Evolutionary conservation across 2,888 invertebrate species (phyloP), one percentile per base, ranked within the genome.

Genomic region (Oconnorella tubifera): DNA sequence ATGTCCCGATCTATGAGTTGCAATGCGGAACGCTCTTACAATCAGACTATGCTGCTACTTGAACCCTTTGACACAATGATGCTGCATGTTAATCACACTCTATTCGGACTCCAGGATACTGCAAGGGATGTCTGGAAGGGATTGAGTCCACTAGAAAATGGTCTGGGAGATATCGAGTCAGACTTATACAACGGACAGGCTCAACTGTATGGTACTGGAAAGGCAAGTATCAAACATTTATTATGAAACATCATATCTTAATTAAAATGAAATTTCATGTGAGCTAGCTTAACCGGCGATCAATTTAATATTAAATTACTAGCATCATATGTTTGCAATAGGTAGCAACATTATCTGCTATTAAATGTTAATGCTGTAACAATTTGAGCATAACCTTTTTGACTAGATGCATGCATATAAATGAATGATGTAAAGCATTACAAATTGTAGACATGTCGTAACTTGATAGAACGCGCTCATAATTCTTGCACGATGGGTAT

Each of bases 51-150:
- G 64, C 58, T 70, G 27, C 64, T 71, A 28, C 64, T 70, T 3
- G 55, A 70, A 55, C 71, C 71, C 3, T 71, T 71, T 33, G 70
- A 71, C 61, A 61, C 64, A 56, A 68, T 71, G 71, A 69, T 71
- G 70, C 49, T 31, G 1, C 66, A 69, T 27, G 68, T 71, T n/a
- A 68, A 71, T 56, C 6, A 27, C 31, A 71, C 71, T 3, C 57
- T 68, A n/a, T 19, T 33, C 31, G 56, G 60, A 19, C 70, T 71
- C 10, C 67, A 71, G 60, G 49, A 40, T 27, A 61, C 71, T 4
- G 69, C 71, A 3, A 27, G 56, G 23, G 65, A 70, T 25, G 71
- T 71, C 57, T 58, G 48, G 33, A 10, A 40, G 10, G 67, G 70
- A 2, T 62, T 71, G 48, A 27, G 32, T 29, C 68, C 71, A 1